Conservation (phyloP, 2,113 vertebrate genomes). For the Melanotaenia duboulayi region DNA sequence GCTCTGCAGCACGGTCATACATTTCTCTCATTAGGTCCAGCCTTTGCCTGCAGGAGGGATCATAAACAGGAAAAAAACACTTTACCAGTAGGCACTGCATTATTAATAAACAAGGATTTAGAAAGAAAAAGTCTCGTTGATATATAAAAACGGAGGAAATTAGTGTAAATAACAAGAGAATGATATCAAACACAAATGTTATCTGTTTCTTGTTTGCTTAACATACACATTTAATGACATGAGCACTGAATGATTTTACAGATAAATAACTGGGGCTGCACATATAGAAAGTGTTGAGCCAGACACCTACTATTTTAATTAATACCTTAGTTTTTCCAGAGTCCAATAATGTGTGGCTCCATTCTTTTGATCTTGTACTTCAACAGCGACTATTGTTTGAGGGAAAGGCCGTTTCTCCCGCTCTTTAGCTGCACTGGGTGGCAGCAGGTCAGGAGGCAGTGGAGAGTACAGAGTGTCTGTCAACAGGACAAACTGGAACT, state of each 20-base stretch:
- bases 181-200: not conserved
- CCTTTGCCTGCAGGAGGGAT: slow-evolving; percentile 85
- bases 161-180: not conserved
- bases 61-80: not conserved
- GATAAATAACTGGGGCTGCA: not conserved
- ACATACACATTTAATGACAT: not conserved
- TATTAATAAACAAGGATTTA: not conserved
- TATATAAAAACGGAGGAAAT: too few relatives aligned
- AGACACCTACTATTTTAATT: not conserved
- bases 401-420: slow-evolving; percentile 92
- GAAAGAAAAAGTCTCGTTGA: not conserved
- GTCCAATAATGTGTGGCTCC: slow-evolving; percentile 99
- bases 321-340: slow-evolving; percentile 94
- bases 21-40: slow-evolving; percentile 98
- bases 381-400: slow-evolving; percentile 93
- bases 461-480: slow-evolving; percentile 97
- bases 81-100: not conserved
- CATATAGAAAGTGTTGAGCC: not conserved
- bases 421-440: slow-evolving; percentile 89
- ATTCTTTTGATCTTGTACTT: slow-evolving; percentile 98
- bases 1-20: slow-evolving; percentile 96
- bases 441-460: slow-evolving; percentile 92
- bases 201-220: not conserved
- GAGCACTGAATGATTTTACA: not conserved
- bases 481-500: slow-evolving; percentile 98